Conservation (phyloP, 1,140 invertebrate species). For the Bombus haemorrhoidalis region DNA sequence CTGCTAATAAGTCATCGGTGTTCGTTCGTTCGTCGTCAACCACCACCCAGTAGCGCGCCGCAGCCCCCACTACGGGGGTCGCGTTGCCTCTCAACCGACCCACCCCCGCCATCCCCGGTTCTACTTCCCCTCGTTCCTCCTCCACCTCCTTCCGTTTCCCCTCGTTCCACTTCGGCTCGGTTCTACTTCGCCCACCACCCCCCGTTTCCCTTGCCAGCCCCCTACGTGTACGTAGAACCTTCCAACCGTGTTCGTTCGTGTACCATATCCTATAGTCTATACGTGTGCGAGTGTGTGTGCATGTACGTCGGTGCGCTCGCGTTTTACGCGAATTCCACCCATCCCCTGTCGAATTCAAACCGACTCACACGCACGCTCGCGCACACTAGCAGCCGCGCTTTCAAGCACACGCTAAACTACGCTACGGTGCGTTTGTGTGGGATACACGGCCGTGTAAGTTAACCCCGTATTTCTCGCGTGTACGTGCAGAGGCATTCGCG, state of each 20-base stretch:
- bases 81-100: not conserved
- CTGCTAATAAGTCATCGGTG: slow-evolving; percentile 68
- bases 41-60: slow-evolving; percentile 44
- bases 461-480: not conserved
- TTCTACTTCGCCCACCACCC: slow-evolving; percentile 14
- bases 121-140: slow-evolving; percentile 33
- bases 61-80: slow-evolving; percentile 34
- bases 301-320: not conserved
- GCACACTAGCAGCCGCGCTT: not conserved
- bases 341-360: slow-evolving; percentile 38
- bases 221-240: slow-evolving; percentile 27
- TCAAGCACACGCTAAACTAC: slow-evolving; percentile 15
- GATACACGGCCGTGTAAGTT: not conserved
- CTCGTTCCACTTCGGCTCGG: slow-evolving; percentile 52
- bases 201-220: not conserved
- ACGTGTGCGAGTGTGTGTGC: not conserved
- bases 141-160: slow-evolving; percentile 38
- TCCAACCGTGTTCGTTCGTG: not conserved
- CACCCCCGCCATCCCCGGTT: not conserved
- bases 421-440: not conserved
- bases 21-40: slow-evolving; percentile 58
- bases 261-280: too few relatives aligned
- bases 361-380: slow-evolving; percentile 3
- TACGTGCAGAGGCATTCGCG: not conserved
- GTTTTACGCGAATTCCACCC: slow-evolving; percentile 41